Evolutionary conservation across 2,797 vertebrate species (phyloP).

Genomic region (Takifugu rubripes): DNA sequence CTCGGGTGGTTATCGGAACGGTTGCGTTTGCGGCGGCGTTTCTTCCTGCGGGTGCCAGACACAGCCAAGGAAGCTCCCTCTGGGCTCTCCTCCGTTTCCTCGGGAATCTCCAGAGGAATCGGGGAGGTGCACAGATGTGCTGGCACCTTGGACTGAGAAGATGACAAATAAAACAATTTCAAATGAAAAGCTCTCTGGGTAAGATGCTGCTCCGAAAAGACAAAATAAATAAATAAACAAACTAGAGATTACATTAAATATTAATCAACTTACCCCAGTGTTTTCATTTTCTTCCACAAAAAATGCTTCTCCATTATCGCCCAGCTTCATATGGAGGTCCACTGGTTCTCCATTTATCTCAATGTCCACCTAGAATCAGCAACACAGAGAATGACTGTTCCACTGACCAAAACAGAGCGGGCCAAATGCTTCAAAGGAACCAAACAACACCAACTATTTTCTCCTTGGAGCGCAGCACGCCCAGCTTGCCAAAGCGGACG

Average conservation of each 20-base stretch:
- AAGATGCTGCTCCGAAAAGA: background rate
- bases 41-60: constrained; percentile 65
- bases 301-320: constrained; percentile 94
- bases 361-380: constrained; percentile 85
- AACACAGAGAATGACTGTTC: background rate
- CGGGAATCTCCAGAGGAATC: constrained; percentile 66
- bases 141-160: constrained; percentile 69
- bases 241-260: background rate
- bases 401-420: background rate
- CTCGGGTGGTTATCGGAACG: constrained; percentile 67
- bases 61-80: background rate
- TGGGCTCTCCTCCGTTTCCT: constrained; percentile 39
- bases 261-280: constrained; percentile 54
- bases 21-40: constrained; percentile 74
- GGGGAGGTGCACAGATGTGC: constrained; percentile 83
- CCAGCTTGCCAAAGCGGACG: constrained; percentile 93
- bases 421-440: background rate
- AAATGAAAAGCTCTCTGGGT: background rate
- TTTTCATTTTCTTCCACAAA: constrained; percentile 86
- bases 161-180: background rate
- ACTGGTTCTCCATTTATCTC: constrained; percentile 91
- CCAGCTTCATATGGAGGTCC: constrained; percentile 93
- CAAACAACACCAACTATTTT: constrained; percentile 83
- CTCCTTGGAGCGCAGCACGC: constrained; percentile 89
- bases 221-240: background rate